Base-by-base conservation (phyloP, 2,888 invertebrate genomes). In the Tuta absoluta region DNA sequence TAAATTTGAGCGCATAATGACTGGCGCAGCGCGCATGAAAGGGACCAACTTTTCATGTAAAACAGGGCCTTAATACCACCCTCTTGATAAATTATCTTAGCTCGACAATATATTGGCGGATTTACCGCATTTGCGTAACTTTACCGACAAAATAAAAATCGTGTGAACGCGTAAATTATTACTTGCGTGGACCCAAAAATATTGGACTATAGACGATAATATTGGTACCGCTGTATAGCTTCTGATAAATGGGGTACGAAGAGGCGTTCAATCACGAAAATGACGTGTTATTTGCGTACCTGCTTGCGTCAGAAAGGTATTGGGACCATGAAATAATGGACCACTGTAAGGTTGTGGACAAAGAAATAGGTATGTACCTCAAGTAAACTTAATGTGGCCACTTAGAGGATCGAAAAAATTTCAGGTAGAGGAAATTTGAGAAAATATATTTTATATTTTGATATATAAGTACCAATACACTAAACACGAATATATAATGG, bases 191-290 rank as follows among this genome's bases (percentile, higher is more conserved):
- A n/a, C 49, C 49, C 21, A 19, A 49, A 48, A 48, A 48, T 10
- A 48, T 19, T 8, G 19, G 19, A 7, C 1, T 19, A 19, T 19
- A 56, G 33, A 45, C 14, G 23, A 24, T 23, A 60, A 60, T 60
- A 23, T 60, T 60, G 45, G 23, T 14, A 23, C 41, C 45, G 24
- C n/a, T n/a, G n/a, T n/a, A n/a, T n/a, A n/a, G n/a, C 21, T 41
- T 51, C 28, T 56, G 64, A 64, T 64, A 64, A 61, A 64, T 64
- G 45, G 37, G 61, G 41, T 56, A 59, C 33, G 23, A 56, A 49
- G 49, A n/a, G 63, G 53, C 61, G 56, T 61, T 61, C 64, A 64
- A 61, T 64, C 61, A 56, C 61, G 33, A 5, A 59, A 59, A 64
- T 64, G 63, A 59, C 63, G 33, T 24, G 51, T n/a, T 60, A 60